phyloP scores from a whole-genome alignment of 2,797 vertebrate species.

The Amazonetta brasiliensis region DNA sequence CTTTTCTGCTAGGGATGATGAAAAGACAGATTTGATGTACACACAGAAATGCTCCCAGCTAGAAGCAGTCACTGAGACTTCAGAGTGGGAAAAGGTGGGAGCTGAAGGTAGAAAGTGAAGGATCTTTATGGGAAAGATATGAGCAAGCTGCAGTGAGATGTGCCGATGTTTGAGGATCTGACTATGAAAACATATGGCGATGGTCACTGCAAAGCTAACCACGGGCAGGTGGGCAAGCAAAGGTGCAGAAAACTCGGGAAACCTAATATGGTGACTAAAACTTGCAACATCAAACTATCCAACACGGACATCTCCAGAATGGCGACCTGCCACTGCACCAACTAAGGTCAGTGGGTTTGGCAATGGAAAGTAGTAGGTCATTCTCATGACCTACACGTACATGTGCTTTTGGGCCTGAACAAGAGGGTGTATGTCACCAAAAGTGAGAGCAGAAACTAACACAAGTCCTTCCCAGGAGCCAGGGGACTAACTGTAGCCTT shows the following conservation, averaged over 20 bases:
- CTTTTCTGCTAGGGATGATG: not conserved
- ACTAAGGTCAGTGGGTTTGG: not conserved
- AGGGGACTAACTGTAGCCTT: not conserved
- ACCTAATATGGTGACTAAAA: not conserved
- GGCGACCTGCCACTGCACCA: not conserved
- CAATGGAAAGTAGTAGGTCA: not conserved
- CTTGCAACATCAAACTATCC: not conserved
- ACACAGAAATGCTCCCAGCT: not conserved
- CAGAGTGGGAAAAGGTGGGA: not conserved
- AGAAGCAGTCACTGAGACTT: not conserved
- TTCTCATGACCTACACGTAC: not conserved
- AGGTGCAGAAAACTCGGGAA: not conserved
- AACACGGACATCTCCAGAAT: rapidly evolving
- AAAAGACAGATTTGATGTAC: not conserved
- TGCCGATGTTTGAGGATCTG: not conserved
- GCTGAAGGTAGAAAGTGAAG: not conserved
- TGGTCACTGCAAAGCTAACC: not conserved
- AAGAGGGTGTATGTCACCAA: not conserved
- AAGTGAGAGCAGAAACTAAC: not conserved
- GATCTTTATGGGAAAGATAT: not conserved
- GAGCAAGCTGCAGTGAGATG: not conserved
- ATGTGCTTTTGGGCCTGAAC: rapidly evolving
- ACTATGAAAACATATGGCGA: not conserved
- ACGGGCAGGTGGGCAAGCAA: rapidly evolving
- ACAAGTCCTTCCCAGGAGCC: not conserved